Conservation (phyloP, 2,113 vertebrate genomes). For the Callopanchax toddi region DNA sequence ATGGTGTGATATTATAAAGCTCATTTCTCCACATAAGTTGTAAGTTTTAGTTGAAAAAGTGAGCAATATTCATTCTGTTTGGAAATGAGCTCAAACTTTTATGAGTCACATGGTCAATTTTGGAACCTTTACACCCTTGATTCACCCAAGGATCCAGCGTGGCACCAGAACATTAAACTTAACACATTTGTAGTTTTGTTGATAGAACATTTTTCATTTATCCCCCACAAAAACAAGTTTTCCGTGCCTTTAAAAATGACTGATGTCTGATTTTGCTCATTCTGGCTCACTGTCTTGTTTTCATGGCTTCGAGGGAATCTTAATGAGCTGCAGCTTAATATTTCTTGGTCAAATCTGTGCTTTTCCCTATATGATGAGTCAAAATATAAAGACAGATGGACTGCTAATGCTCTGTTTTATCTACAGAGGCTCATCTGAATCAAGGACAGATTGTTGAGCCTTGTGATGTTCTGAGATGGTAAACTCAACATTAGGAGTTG, state of each 20-base stretch:
- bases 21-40: too few species aligned
- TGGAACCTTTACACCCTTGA: too few species aligned
- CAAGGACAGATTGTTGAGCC: slow-evolving; percentile 4
- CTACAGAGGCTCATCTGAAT: slow-evolving; percentile 6
- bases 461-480: slow-evolving; percentile 11
- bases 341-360: slow-evolving; percentile 4
- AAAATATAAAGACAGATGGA: neutral
- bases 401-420: slow-evolving; percentile 6
- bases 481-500: slow-evolving; percentile 1
- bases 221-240: neutral
- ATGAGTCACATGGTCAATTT: too few species aligned
- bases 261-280: neutral
- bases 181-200: too few species aligned
- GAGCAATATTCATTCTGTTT: too few species aligned
- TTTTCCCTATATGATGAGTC: slow-evolving; percentile 1
- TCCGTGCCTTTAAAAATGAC: neutral
- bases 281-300: neutral
- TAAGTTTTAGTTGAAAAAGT: too few species aligned
- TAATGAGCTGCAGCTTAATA: neutral
- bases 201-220: too few species aligned
- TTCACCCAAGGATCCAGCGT: too few species aligned
- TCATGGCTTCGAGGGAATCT: neutral
- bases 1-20: too few species aligned
- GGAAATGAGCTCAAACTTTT: too few species aligned
- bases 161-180: too few species aligned